Conservation (phyloP, 2,888 invertebrate species). For the Microctonus brassicae region DNA sequence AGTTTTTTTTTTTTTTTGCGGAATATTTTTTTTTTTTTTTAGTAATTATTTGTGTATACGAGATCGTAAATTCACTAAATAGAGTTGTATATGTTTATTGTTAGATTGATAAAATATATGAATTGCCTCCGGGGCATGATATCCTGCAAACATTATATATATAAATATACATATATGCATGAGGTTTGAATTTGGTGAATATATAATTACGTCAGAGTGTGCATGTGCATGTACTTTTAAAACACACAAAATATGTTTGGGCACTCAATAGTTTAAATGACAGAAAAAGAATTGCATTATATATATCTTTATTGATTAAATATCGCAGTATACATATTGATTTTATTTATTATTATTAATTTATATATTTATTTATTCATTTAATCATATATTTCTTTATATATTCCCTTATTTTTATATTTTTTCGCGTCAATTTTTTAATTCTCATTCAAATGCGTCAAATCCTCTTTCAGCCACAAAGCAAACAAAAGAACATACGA, state of each 20-base stretch:
- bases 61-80: neutral
- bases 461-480: neutral
- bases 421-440: no score
- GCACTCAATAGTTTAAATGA: neutral
- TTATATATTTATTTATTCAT: no score
- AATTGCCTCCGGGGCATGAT: slow-evolving; percentile 46
- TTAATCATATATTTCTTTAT: neutral
- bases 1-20: no score
- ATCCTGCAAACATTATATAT: neutral
- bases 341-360: neutral
- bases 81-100: neutral
- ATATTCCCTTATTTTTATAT: neutral
- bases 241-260: neutral
- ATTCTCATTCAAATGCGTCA: no score
- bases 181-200: neutral
- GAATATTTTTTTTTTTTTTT: no score
- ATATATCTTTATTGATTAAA: neutral
- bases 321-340: neutral
- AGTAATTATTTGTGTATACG: neutral
- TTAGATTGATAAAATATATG: neutral
- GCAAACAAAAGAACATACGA: neutral
- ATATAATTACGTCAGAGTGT: slow-evolving; percentile 40
- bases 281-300: neutral
- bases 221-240: slow-evolving; percentile 57
- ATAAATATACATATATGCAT: neutral